phyloP scores from a whole-genome alignment of 2,797 vertebrate species.

The Sylvilagus floridanus region DNA sequence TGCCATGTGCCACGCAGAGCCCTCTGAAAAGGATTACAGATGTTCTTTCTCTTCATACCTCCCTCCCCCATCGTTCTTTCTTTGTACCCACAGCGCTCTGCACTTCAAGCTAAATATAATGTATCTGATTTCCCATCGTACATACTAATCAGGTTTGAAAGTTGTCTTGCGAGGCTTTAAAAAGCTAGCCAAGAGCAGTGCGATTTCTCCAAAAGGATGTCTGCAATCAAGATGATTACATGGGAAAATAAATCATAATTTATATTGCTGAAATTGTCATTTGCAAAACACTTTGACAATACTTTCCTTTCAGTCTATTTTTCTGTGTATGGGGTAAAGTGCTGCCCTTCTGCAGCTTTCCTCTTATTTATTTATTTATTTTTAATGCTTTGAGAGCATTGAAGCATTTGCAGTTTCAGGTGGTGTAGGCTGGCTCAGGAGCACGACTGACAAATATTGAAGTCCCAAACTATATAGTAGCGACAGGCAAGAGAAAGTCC shows the following conservation, averaged over 20 bases:
- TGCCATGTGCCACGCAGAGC: not conserved
- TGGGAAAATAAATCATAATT: slow-evolving; percentile 85
- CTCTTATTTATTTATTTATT: slow-evolving; percentile 64
- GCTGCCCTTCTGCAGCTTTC: slow-evolving; percentile 80
- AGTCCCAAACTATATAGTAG: not conserved
- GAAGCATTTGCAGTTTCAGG: not conserved
- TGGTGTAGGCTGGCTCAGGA: not conserved
- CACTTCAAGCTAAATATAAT: slow-evolving; percentile 82
- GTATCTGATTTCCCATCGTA: slow-evolving; percentile 76
- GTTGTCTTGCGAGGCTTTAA: slow-evolving; percentile 80
- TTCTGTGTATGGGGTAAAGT: slow-evolving; percentile 69
- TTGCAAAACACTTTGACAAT: slow-evolving; percentile 81
- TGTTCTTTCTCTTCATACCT: slow-evolving; percentile 48
- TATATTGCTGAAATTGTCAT: slow-evolving; percentile 84
- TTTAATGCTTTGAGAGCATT: not conserved
- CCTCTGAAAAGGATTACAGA: slow-evolving; percentile 75
- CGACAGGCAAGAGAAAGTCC: not conserved
- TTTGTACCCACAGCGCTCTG: slow-evolving; percentile 64
- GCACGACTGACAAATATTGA: not conserved
- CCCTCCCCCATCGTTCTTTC: slow-evolving; percentile 69
- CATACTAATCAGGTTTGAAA: slow-evolving; percentile 84
- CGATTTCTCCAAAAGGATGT: slow-evolving; percentile 83
- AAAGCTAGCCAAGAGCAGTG: slow-evolving; percentile 81
- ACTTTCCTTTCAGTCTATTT: slow-evolving; percentile 81
- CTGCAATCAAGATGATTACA: slow-evolving; percentile 85